These are phyloP conservation scores for Channallabes apus DNA, from an alignment of 2,797 vertebrate species.

Conservation along the genomic window DNA sequence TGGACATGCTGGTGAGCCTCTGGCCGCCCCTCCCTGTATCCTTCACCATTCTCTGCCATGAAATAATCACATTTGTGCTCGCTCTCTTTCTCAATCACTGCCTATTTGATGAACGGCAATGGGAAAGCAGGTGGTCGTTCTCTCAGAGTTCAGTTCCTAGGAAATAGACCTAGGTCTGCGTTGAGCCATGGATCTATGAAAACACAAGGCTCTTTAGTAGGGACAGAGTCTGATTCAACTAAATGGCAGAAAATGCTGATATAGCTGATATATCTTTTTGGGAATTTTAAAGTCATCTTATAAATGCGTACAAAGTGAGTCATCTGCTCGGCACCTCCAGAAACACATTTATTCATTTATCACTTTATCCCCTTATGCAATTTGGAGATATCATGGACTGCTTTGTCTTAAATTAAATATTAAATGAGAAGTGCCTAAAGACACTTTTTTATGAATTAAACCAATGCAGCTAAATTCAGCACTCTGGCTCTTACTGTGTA, in stretches of 20 bases:
- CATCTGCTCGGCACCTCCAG: neutral
- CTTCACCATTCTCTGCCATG: slow-evolving; percentile 27
- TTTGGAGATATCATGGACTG: slow-evolving; percentile 8
- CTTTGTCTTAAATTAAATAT: slow-evolving; percentile 13
- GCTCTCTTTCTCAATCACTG: slow-evolving; percentile 37
- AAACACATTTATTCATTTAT: slow-evolving; percentile 1
- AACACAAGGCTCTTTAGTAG: neutral
- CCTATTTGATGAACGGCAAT: slow-evolving; percentile 13
- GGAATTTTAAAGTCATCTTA: slow-evolving; percentile 16
- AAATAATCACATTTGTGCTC: slow-evolving; percentile 42
- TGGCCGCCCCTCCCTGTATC: slow-evolving; percentile 19
- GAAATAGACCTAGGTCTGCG: neutral
- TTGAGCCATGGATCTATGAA: neutral
- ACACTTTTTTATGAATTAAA: slow-evolving; percentile 10
- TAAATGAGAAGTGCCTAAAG: slow-evolving; percentile 13
- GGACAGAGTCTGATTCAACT: neutral
- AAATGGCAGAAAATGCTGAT: slow-evolving; percentile 14
- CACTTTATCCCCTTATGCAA: neutral
- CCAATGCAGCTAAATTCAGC: slow-evolving; percentile 5
- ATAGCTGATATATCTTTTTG: slow-evolving; percentile 2
- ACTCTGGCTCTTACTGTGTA: neutral
- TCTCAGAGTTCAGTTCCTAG: neutral
- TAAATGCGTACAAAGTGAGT: neutral
- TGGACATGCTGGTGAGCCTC: slow-evolving; percentile 52
- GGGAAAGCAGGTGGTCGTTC: slow-evolving; percentile 24